phyloP scores from a whole-genome alignment of 1,140 invertebrate species.

The Luehdorfia chinensis region DNA sequence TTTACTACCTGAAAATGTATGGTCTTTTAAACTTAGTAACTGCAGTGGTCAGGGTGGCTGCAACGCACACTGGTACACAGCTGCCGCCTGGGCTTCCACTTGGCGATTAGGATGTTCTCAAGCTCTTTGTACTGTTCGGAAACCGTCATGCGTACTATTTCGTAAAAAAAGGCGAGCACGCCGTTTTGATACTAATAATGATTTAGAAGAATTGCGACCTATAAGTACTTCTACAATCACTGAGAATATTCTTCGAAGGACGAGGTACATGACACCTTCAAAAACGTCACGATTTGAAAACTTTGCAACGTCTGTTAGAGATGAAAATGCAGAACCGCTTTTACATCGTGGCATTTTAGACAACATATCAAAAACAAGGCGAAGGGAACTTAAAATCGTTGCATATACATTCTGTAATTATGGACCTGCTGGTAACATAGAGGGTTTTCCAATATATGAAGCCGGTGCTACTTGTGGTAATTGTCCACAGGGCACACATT shows the following conservation, averaged over 20 bases:
- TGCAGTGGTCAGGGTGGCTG: constrained; percentile 58
- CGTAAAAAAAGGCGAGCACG: constrained; percentile 33
- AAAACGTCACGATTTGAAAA: constrained; percentile 32
- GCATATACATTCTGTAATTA: constrained; percentile 68
- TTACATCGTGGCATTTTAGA: constrained; percentile 44
- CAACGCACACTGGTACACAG: constrained; percentile 61
- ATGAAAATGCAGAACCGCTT: constrained; percentile 32
- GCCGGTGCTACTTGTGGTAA: constrained; percentile 50
- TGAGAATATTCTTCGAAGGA: constrained; percentile 47
- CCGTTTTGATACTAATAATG: not conserved
- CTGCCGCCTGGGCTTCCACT: constrained; percentile 60
- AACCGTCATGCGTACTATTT: constrained; percentile 45
- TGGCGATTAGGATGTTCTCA: constrained; percentile 67
- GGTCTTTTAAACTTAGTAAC: constrained; percentile 52
- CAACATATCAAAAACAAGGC: constrained; percentile 21
- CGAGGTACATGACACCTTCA: constrained; percentile 39
- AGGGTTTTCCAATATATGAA: constrained; percentile 65
- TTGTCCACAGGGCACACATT: constrained; percentile 58
- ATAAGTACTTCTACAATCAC: constrained; percentile 26
- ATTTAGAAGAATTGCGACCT: constrained; percentile 17
- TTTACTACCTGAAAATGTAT: constrained; percentile 49
- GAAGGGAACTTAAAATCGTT: constrained; percentile 44
- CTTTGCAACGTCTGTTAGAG: constrained; percentile 29
- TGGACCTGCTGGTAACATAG: constrained; percentile 63
- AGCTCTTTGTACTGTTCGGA: constrained; percentile 51